Base-by-base conservation (phyloP, 2,113 vertebrate genomes). In the Hymenochirus boettgeri region DNA sequence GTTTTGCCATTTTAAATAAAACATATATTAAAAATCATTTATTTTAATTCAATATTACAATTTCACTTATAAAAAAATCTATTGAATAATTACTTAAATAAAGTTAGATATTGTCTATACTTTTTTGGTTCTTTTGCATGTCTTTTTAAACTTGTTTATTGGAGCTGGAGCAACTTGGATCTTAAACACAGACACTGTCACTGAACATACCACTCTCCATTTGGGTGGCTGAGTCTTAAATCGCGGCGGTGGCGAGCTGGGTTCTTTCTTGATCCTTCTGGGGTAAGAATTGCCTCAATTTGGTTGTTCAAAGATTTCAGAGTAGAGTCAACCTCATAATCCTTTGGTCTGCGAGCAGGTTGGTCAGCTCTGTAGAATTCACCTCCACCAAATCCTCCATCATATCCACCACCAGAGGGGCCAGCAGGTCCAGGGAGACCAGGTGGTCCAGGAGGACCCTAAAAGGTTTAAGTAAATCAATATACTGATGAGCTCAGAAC, bases 191-290 rank as follows among this genome's bases (percentile, higher is more conserved):
- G n/a, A n/a, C n/a, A n/a, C n/a, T n/a, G n/a, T n/a, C n/a, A n/a
- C n/a, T n/a, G n/a, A n/a, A 75, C 90, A 35, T 81, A 98, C 96
- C 96, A 0, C 85, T 97, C 82, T 70, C 95, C 98, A 15, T 98
- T 92, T 13, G 96, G 92, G 75, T 99, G 95, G 79, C 87, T 91
- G 31, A 99, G 93, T 74, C 85, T 91, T 77, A 99, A 87, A 88
- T 99, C 96, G 61, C 96, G 92, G 84, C 96, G 98, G 15, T 95
- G 97, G 64, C 94, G 94, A 73, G 96, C 93, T 39, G 96, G 96
- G 84, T 97, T 98, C 90, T 98, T 98, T 74, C 67, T 93, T 73
- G 96, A 99, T 79, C 96, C 96, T 85, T 99, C 96, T 39, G 96
- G 96, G 55, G 89, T 92, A 66, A 98, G 89, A 75, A 99, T 81